Evolutionary conservation across 2,797 vertebrate species (phyloP), one percentile per base, ranked within the genome.

Genomic region (Lutjanus campechanus): DNA sequence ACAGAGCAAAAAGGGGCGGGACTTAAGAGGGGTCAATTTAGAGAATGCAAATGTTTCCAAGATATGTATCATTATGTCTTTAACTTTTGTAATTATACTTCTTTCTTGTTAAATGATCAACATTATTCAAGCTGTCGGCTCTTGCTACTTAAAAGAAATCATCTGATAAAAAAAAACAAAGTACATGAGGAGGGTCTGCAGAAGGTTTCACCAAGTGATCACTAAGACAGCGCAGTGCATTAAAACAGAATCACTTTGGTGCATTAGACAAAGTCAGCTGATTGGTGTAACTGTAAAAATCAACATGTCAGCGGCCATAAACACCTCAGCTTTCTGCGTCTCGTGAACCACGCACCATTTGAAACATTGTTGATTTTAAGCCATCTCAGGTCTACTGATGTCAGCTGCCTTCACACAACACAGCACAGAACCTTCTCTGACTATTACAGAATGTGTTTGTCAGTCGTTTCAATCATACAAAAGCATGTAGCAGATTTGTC

Each of bases 371-470:
- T 53, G 7, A 60, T 22, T 60, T 63, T 36, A 36, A 78, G 53
- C 53, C 66, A 74, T 15, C 56, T 76, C 72, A 82, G 54, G 63
- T 61, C 68, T 20, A 61, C 47, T 47, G 51, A 63, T 25, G 47
- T 63, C 11, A 16, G 25, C 41, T 17, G 41, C 19, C 29, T 3
- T 29, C 43, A 60, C 50, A 6, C 6, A 69, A 22, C 65, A 55
- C 36, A 68, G n/a, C 7, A 49, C 15, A 19, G 12, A 43, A 44
- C 49, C 11, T 59, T 66, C 29, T 73, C 36, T 56, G 11, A 20
- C 54, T 43, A 29, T 47, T 29, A 17, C 44, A 77, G 19, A 55
- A 49, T 17, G 41, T 36, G 11, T 11, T 11, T 2, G 49, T 44
- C 41, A 53, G 43, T 50, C 29, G 29, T 7, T 41, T 8, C 49